A percentile compares a stretch with the other conserved stretches of the same genome.
Conservation (phyloP, 2,888 invertebrate genomes). For the Drosophila meridiana region DNA sequence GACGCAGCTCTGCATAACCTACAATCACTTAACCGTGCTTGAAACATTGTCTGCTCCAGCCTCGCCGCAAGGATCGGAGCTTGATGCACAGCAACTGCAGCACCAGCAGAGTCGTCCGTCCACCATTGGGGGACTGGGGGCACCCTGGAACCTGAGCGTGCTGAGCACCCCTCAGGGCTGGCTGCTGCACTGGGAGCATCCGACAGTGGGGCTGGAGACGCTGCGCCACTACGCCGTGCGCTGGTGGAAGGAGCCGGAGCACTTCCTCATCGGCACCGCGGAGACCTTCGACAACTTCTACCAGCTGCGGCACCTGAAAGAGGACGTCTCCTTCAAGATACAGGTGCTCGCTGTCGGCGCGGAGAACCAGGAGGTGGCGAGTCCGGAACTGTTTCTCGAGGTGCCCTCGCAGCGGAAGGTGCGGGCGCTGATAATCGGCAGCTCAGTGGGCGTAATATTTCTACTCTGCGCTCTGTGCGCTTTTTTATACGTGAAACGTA, state of each 20-base stretch:
- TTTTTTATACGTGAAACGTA: constrained; percentile 86
- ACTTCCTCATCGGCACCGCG: constrained; percentile 88
- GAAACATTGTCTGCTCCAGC: constrained; percentile 21
- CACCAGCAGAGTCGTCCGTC: constrained; percentile 55
- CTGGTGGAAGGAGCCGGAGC: constrained; percentile 89
- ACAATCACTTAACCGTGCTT: too few relatives aligned
- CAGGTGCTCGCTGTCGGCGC: constrained; percentile 89
- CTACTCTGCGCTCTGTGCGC: constrained; percentile 88
- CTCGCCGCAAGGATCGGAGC: constrained; percentile 51
- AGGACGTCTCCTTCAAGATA: constrained; percentile 90
- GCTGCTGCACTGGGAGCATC: constrained; percentile 90
- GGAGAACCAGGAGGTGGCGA: constrained; percentile 87
- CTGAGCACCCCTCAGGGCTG: constrained; percentile 90
- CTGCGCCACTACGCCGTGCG: constrained; percentile 89
- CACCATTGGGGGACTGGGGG: constrained; percentile 60
- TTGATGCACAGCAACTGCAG: constrained; percentile 54
- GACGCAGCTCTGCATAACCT: too few relatives aligned
- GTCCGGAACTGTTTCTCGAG: constrained; percentile 88
- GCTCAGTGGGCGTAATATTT: constrained; percentile 89
- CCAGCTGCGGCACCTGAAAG: constrained; percentile 89
- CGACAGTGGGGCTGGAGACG: constrained; percentile 87
- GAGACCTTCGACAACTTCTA: constrained; percentile 90
- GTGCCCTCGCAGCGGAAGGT: constrained; percentile 90
- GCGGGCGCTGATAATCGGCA: constrained; percentile 90
- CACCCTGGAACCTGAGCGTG: constrained; percentile 90